A percentile compares a stretch with the other conserved stretches of the same genome.
These are phyloP conservation scores for Euzetes globulus DNA, from an alignment of 2,888 invertebrate species.

Conservation along the genomic window DNA sequence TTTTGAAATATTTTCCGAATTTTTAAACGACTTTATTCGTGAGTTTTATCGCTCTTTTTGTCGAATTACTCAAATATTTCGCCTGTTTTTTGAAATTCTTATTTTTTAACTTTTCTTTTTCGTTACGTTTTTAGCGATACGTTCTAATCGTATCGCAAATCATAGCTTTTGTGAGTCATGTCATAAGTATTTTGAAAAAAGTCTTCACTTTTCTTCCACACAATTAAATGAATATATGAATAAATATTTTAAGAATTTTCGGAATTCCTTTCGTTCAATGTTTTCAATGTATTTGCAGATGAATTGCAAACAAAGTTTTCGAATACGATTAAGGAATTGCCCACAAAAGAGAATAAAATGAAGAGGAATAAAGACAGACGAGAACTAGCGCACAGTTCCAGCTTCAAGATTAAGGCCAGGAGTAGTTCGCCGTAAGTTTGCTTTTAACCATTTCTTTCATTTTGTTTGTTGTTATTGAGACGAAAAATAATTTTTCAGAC, in stretches of 20 bases:
- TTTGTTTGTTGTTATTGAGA: background rate
- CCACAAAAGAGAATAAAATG: slow-evolving; percentile 39
- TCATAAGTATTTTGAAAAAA: background rate
- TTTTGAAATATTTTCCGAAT: no score
- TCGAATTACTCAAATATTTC: no score
- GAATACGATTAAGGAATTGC: slow-evolving; percentile 37
- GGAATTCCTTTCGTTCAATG: background rate
- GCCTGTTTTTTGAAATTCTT: background rate
- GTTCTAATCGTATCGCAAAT: background rate
- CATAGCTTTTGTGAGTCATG: background rate
- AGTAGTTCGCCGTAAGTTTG: slow-evolving; percentile 31
- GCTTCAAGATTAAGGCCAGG: slow-evolving; percentile 24
- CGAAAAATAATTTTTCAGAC: no score
- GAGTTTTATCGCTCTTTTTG: no score
- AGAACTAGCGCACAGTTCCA: slow-evolving; percentile 24
- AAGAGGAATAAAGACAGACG: slow-evolving; percentile 37
- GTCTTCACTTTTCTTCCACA: background rate
- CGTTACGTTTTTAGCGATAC: background rate
- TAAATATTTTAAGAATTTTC: background rate
- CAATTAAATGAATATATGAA: background rate
- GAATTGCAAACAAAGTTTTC: background rate
- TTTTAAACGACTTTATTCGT: no score
- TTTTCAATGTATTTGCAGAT: background rate
- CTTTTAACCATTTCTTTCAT: background rate
- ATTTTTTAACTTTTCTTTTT: background rate